Percentiles rank a stretch among this genome's conserved stretches.
phyloP scores from a whole-genome alignment of 2,888 invertebrate species.

The Drosophila fulvimacula region DNA sequence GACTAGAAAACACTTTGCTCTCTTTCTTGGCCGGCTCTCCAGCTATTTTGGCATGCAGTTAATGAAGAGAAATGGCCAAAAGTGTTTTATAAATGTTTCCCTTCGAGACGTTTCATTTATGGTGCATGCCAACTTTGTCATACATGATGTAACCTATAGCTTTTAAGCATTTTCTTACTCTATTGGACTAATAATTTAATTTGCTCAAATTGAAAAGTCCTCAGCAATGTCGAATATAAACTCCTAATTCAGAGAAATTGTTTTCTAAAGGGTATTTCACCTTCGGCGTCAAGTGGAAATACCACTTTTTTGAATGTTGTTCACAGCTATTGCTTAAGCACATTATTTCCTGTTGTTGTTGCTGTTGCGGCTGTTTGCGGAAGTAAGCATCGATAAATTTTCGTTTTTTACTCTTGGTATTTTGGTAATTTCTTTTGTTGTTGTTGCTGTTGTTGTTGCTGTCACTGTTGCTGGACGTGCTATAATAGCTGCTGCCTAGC shows the following conservation, averaged over 20 bases:
- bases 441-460: constrained; percentile 8
- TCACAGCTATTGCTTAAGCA: constrained; percentile 49
- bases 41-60: constrained; percentile 42
- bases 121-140: background rate
- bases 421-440: constrained; percentile 20
- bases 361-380: constrained; percentile 58
- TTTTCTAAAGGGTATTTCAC: constrained; percentile 22
- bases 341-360: constrained; percentile 56
- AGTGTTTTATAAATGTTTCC: constrained; percentile 73
- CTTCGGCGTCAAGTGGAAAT: background rate
- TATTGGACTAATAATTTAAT: too few relatives aligned
- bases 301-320: constrained; percentile 30
- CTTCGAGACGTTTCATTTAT: constrained; percentile 14
- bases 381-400: constrained; percentile 73
- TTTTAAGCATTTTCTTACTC: background rate
- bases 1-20: constrained; percentile 20
- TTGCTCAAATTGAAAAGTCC: too few relatives aligned
- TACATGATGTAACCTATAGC: background rate
- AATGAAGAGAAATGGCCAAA: constrained; percentile 77
- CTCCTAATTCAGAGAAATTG: too few relatives aligned
- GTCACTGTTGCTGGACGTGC: constrained; percentile 2
- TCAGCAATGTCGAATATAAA: too few relatives aligned
- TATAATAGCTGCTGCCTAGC: background rate
- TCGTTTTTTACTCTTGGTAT: constrained; percentile 69
- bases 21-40: constrained; percentile 12